Conservation (phyloP, 2,797 vertebrate genomes). For the Trichosurus vulpecula region DNA sequence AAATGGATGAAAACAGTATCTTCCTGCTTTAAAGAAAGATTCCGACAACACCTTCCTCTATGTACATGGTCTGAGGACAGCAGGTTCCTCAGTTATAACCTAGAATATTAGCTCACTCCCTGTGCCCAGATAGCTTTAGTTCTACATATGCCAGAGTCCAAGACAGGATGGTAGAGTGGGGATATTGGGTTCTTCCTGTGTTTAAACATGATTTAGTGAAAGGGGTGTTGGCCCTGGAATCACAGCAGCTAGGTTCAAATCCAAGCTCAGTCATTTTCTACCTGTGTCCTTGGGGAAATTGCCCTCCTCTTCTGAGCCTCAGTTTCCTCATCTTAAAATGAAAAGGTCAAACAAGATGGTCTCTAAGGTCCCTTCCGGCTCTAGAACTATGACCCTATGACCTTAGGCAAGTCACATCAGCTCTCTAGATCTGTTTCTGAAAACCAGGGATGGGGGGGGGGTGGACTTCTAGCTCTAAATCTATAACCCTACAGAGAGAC, state of each 20-base stretch:
- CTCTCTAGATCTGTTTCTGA: background rate
- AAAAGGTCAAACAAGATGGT: background rate
- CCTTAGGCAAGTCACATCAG: background rate
- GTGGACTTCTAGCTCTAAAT: background rate
- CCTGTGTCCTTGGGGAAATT: background rate
- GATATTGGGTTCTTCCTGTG: background rate
- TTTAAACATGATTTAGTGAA: background rate
- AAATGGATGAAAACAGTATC: constrained; percentile 60
- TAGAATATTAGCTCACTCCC: background rate
- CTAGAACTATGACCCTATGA: background rate
- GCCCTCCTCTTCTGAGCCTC: background rate
- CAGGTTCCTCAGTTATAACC: background rate
- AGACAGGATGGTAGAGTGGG: background rate
- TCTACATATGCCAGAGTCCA: background rate
- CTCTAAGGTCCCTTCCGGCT: background rate
- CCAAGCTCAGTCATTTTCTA: background rate
- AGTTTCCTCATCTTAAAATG: background rate
- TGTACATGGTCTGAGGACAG: background rate
- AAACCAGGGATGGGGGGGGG: background rate
- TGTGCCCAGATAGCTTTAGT: background rate
- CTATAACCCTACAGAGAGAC: background rate
- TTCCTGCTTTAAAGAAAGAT: constrained; percentile 59
- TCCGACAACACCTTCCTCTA: constrained; percentile 21
- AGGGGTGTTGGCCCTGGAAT: background rate
- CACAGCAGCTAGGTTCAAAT: background rate